Base-by-base conservation (phyloP, 1,140 invertebrate genomes). In the Lepidostoma basale region DNA sequence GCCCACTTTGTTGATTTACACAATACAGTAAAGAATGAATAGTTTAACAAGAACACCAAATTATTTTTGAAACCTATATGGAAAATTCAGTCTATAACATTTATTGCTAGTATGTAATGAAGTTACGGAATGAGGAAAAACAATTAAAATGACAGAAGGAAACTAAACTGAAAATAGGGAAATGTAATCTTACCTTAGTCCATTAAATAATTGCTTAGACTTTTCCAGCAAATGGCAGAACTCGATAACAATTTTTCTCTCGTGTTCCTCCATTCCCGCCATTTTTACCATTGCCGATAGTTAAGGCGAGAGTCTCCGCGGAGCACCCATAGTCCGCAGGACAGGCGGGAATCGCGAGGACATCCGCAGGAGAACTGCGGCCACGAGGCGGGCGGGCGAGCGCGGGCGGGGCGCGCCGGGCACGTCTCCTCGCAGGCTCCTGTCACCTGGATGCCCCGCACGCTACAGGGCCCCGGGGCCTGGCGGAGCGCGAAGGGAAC, bases 181-280 rank as follows among this genome's bases (percentile, higher is more conserved):
- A n/a, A n/a, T n/a, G n/a, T n/a, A 23, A 6, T 25, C 77, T 79
- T 81, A 95, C 94, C 94, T 90, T 74, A 98, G 85, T 69, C 96
- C 95, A 83, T 98, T 98, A 82, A 98, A 98, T 58, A 98, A 86
- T 82, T 98, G 95, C 83, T 98, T 98, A 30, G 96, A 97, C 85
- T 98, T 98, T 79, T 98, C 97, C 44, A 98, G 86, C 74, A 98
- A 85, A 85, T 98, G 95, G 82, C 94, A 96, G 82, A 98, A 98
- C 83, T 98, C 96, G 79, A 94, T 89, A 69, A 98, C 94, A 77
- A 97, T 90, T 88, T 96, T 96, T 77, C 94, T 88, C 83, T 98
- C 95, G 80, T 94, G 89, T 74, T 93, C 91, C 77, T 92, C 90
- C 84, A 91, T 90, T 76, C 86, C 86, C 80, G 89, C 88, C 88